These are phyloP conservation scores for Atlantisia rogersi DNA, from an alignment of 2,113 vertebrate species.

Conservation along the genomic window DNA sequence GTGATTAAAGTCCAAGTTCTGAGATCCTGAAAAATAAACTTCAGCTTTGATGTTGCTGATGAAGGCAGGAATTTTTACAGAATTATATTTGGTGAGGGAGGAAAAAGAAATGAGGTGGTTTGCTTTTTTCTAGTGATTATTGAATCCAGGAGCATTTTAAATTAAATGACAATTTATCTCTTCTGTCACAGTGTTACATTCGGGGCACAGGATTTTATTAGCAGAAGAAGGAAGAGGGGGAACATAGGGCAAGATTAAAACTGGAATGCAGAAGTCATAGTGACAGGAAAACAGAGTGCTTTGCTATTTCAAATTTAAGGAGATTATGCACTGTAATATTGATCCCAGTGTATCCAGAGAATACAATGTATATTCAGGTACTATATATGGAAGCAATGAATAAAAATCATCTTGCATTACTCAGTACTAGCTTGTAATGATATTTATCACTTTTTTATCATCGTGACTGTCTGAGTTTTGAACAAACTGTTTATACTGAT, in stretches of 20 bases:
- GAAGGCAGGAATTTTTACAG: not conserved
- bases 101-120: not conserved
- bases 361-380: not conserved
- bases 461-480: not conserved
- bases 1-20: constrained; percentile 22
- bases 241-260: not conserved
- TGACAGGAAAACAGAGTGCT: not conserved
- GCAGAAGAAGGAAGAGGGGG: not conserved
- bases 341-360: not conserved
- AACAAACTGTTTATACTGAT: not conserved
- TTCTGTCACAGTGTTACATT: not conserved
- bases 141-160: not conserved
- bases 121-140: not conserved
- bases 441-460: not conserved
- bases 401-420: not conserved
- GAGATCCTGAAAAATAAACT: not conserved
- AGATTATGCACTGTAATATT: not conserved
- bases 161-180: not conserved
- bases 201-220: not conserved
- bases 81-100: not conserved
- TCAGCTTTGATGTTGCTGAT: not conserved
- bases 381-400: not conserved
- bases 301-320: not conserved
- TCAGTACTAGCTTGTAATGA: not conserved
- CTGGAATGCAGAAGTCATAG: not conserved